Percentiles rank a stretch among this genome's conserved stretches.
Evolutionary conservation across 2,113 vertebrate species (phyloP).

Genomic region (Cebus imitator): DNA sequence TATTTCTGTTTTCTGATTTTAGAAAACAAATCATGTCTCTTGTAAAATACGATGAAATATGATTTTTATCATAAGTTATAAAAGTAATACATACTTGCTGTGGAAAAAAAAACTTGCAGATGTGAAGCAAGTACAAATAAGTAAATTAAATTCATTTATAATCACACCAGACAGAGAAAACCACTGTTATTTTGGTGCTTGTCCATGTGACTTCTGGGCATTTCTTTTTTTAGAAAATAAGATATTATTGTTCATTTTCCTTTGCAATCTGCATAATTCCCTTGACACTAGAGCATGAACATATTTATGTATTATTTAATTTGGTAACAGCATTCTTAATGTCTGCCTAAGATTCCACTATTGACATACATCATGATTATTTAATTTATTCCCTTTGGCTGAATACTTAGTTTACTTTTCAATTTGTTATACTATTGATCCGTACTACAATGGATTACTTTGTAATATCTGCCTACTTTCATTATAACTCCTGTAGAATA

Average conservation of each 20-base stretch:
- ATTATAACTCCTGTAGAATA: background rate
- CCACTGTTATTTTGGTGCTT: background rate
- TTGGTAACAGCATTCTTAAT: conserved; percentile 27
- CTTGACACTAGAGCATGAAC: background rate
- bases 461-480: background rate
- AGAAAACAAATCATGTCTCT: background rate
- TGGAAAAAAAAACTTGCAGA: background rate
- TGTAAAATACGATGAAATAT: background rate
- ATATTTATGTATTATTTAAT: conserved; percentile 39
- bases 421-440: background rate
- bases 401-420: background rate
- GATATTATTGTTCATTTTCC: background rate
- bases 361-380: background rate
- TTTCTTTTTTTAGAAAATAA: background rate
- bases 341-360: background rate
- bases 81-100: background rate
- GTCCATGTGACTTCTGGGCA: background rate
- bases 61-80: conserved; percentile 19
- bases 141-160: conserved; percentile 46
- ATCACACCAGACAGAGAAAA: background rate
- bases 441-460: background rate
- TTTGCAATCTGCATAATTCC: background rate
- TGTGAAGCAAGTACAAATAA: conserved; percentile 18
- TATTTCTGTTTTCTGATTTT: conserved; percentile 15
- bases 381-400: conserved; percentile 25